Evolutionary conservation across 2,113 vertebrate species (phyloP), one percentile per base, ranked within the genome.

Genomic region (Seriola quinqueradiata): DNA sequence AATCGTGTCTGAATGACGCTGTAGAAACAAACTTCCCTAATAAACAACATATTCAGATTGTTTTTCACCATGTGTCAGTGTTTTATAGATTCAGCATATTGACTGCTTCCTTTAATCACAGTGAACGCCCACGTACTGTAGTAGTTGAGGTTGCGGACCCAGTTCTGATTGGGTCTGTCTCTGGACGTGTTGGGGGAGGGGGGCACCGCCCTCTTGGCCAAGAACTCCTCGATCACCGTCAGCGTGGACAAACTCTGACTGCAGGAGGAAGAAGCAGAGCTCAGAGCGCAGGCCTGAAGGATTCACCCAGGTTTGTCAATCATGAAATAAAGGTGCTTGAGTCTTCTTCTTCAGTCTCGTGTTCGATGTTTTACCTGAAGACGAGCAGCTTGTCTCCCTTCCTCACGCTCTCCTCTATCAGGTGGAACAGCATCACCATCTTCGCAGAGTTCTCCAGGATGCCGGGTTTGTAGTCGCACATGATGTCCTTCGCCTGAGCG

Each of bases 241-340:
- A 99, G 94, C 0, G 98, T 99, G 69, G 97, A 98, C 90, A 99
- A 95, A 90, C 97, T 99, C 92, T 99, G 98, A 94, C 98, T 99
- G 95, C 70, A 95, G 81, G 57, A 71, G 32, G 5, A 19, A 74
- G 21, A 84, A 1, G 64, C 10, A 66, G n/a, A 63, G 19, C 68
- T 7, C 38, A 8, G 10, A 73, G 0, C 58, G 63, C 1, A 69
- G 8, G 48, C 2, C 0, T 9, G 8, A 4, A 44, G 48, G 4
- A 28, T n/a, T 48, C 21, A 54, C n/a, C 23, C 8, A 28, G 25
- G 32, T 34, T 12, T 23, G 55, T 19, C 36, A 71, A 40, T 58
- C 50, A 23, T 10, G 38, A 57, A 23, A 48, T 60, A 66, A 34
- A 21, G 23, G 25, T 28, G 28, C 28, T 28, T 28, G 2, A 2